Evolutionary conservation across 2,797 vertebrate genomes (phyloP).

Genomic region (Pelobates cultripes): DNA sequence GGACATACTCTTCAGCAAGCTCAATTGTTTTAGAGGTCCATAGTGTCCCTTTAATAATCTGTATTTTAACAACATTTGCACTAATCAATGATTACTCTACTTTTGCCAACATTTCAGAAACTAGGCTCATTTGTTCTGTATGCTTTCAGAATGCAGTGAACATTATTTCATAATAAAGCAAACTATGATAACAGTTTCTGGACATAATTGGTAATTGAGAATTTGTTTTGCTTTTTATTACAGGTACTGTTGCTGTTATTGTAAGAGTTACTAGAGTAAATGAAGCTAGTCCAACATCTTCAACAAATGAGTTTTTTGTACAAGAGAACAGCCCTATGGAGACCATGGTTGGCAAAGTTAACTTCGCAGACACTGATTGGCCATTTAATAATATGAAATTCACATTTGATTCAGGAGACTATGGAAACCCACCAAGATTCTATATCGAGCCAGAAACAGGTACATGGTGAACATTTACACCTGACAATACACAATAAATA

Average conservation of each 20-base stretch:
- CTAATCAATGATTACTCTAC: too few species aligned
- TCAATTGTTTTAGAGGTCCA: too few species aligned
- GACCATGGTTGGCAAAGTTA: constrained; percentile 46
- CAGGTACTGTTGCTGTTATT: constrained; percentile 52
- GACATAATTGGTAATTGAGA: background rate
- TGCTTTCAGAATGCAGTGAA: too few species aligned
- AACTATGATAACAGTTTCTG: too few species aligned
- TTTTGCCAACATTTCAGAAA: too few species aligned
- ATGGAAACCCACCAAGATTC: constrained; percentile 56
- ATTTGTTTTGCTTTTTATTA: background rate
- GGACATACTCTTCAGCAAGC: too few species aligned
- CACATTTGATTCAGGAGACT: constrained; percentile 27
- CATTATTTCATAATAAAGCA: too few species aligned
- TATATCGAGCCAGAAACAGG: constrained; percentile 54
- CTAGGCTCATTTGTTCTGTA: too few species aligned
- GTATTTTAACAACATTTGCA: too few species aligned
- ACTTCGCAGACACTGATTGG: constrained; percentile 56
- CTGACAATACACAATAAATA: too few species aligned
- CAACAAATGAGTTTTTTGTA: constrained; percentile 42
- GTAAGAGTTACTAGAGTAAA: constrained; percentile 57
- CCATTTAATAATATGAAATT: constrained; percentile 58
- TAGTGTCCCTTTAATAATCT: too few species aligned
- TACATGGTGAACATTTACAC: background rate
- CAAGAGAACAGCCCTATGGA: constrained; percentile 55
- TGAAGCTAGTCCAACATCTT: constrained; percentile 27